These are phyloP conservation scores for Penaeus monodon DNA, from an alignment of 2,888 invertebrate species.

Conservation along the genomic window DNA sequence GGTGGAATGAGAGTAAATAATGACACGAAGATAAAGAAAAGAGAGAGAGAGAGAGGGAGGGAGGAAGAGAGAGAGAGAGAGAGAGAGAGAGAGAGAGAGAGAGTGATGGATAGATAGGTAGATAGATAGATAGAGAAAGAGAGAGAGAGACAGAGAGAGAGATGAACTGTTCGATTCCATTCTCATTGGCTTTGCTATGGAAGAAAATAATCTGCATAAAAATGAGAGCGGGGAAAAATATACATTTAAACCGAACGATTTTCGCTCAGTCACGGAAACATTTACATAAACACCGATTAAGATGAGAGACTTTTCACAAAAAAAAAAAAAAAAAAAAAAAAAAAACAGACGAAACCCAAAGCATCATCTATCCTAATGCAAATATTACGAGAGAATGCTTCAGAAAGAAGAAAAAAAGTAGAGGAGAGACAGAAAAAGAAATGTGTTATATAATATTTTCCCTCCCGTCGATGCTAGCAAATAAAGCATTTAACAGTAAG, in stretches of 20 bases:
- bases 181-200: constrained; percentile 35
- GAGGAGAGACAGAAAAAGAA: neutral
- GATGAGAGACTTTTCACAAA: neutral
- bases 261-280: no score
- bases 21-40: constrained; percentile 51
- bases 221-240: no score
- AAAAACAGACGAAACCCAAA: neutral
- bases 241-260: no score
- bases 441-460: constrained; percentile 2
- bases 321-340: constrained; percentile 12
- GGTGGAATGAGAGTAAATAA: constrained; percentile 57
- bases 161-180: constrained; percentile 48
- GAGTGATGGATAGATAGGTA: neutral
- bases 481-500: constrained; percentile 42
- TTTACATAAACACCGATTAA: no score
- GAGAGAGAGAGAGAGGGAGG: neutral
- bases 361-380: no score
- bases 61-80: neutral
- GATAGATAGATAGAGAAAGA: neutral
- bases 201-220: no score
- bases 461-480: constrained; percentile 14
- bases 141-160: constrained; percentile 14
- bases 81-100: neutral
- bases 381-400: no score
- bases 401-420: no score